Percentiles rank a stretch among this genome's conserved stretches.
Evolutionary conservation across 92 coral and sea anemone species (phyloP).

Genomic region (Porites cylindrica): DNA sequence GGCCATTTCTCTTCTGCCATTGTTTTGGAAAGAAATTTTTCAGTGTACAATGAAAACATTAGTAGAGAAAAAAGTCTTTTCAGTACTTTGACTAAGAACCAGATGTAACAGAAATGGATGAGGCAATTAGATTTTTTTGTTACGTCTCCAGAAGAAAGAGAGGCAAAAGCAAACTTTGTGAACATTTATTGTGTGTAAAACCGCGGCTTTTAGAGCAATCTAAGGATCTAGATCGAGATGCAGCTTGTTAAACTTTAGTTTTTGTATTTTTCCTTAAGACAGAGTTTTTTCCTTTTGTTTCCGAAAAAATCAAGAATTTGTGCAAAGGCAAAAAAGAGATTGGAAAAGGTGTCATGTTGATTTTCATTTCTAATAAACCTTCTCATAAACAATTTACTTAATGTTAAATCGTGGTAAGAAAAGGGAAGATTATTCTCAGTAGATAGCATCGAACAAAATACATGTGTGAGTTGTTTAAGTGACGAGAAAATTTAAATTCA

Average conservation of each 20-base stretch:
- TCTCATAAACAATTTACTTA: constrained; percentile 46
- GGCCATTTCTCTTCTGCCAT: constrained; percentile 3
- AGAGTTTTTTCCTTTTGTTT: neutral
- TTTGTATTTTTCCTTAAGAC: neutral
- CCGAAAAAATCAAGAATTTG: neutral
- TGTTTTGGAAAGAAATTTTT: constrained; percentile 28
- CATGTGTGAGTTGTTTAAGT: constrained; percentile 32
- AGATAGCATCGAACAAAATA: constrained; percentile 35
- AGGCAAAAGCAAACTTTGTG: constrained; percentile 6
- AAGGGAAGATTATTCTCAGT: neutral
- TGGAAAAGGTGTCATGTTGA: constrained; percentile 9
- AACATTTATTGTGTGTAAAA: constrained; percentile 36
- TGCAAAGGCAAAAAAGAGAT: neutral
- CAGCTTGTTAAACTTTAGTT: neutral
- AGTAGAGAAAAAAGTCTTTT: constrained; percentile 22
- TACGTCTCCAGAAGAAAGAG: constrained; percentile 33
- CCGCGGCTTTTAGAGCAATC: constrained; percentile 45
- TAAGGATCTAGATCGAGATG: constrained; percentile 2
- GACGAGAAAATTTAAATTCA: constrained; percentile 8
- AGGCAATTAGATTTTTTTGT: constrained; percentile 12
- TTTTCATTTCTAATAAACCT: constrained; percentile 6
- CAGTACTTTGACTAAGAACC: constrained; percentile 27
- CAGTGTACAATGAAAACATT: constrained; percentile 48
- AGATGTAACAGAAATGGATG: constrained; percentile 21
- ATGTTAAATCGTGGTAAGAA: constrained; percentile 20